These are phyloP conservation scores for Semotilus atromaculatus DNA, from an alignment of 2,797 vertebrate genomes.

Conservation along the genomic window DNA sequence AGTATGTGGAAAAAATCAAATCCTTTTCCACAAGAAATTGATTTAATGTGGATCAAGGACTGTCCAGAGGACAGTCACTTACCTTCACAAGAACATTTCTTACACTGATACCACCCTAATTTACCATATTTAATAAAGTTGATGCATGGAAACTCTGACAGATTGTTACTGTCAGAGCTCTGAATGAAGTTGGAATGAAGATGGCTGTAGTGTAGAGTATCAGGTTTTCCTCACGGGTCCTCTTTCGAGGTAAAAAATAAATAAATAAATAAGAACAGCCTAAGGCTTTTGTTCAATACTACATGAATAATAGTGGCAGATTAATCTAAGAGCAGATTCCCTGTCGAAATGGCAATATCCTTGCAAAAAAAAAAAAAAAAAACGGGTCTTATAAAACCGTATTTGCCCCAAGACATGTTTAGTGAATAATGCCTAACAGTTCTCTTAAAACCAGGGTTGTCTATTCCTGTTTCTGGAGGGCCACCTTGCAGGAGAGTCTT, in stretches of 20 bases:
- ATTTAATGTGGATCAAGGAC: background rate
- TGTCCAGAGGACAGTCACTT: constrained; percentile 5
- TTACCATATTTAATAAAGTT: constrained; percentile 24
- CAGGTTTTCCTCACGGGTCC: background rate
- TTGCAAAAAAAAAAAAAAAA: constrained; percentile 5
- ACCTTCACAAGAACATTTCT: constrained; percentile 27
- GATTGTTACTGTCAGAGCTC: constrained; percentile 52
- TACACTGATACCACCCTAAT: constrained; percentile 22
- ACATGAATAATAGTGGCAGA: constrained; percentile 15
- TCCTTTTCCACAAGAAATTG: background rate
- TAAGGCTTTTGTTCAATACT: constrained; percentile 30
- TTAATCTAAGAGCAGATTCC: background rate
- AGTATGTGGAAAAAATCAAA: background rate
- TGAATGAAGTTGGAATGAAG: constrained; percentile 40
- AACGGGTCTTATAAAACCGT: constrained; percentile 20
- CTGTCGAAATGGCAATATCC: constrained; percentile 26
- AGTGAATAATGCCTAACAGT: constrained; percentile 8
- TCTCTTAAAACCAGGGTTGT: background rate
- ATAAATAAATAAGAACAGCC: constrained; percentile 11
- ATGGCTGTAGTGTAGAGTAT: constrained; percentile 15
- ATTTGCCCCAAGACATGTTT: constrained; percentile 26
- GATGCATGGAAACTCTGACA: constrained; percentile 21
- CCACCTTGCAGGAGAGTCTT: background rate
- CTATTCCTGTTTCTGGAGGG: background rate
- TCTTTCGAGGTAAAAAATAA: background rate